Evolutionary conservation across 2,888 invertebrate genomes (phyloP).

Genomic region (Alitta virens): DNA sequence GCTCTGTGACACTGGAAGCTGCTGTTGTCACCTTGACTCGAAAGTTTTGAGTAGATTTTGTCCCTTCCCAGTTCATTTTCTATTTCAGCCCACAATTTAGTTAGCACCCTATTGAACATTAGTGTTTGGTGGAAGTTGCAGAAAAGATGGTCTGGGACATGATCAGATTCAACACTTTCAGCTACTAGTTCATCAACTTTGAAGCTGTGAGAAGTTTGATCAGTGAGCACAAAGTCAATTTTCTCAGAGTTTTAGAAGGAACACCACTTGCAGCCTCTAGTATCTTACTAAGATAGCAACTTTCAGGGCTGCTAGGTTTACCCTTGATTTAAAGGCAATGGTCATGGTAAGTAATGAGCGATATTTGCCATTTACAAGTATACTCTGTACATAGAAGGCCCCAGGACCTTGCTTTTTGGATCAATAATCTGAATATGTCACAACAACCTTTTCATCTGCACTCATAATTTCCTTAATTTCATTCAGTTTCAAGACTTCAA

Average conservation of each 20-base stretch:
- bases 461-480: constrained; percentile 7
- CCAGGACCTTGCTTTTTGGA: constrained; percentile 7
- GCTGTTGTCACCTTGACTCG: neutral
- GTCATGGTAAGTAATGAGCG: neutral
- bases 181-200: neutral
- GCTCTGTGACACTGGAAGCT: neutral
- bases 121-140: constrained; percentile 3
- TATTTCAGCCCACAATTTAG: neutral
- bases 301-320: constrained; percentile 1
- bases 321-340: neutral
- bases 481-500: neutral
- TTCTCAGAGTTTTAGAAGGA: neutral
- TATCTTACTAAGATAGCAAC: neutral
- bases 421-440: constrained; percentile 5
- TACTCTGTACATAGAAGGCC: constrained; percentile 1
- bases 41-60: neutral
- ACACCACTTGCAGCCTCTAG: constrained; percentile 8
- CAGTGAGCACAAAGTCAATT: neutral
- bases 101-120: constrained; percentile 6
- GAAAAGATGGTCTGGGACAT: neutral
- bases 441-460: neutral
- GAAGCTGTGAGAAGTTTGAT: neutral
- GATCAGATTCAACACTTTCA: neutral
- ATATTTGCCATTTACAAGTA: constrained; percentile 1
- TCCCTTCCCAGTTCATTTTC: constrained; percentile 1